Conservation (phyloP, 2,888 invertebrate species). For the Plusia festucae region DNA sequence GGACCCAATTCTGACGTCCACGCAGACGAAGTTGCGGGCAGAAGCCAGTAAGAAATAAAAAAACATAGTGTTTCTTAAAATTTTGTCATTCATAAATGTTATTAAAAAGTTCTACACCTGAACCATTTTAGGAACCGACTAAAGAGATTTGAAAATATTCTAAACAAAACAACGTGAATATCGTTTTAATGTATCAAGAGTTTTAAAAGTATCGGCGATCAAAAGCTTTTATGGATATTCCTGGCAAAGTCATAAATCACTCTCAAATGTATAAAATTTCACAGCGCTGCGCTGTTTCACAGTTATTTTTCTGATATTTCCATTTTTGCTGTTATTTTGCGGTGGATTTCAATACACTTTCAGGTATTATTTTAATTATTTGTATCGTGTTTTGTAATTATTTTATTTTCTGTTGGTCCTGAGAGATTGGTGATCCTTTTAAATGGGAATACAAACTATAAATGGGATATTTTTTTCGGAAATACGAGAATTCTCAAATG, state of each 20-base stretch:
- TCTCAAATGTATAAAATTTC: slow-evolving; percentile 34
- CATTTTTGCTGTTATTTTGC: background rate
- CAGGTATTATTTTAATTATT: background rate
- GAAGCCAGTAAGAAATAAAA: too few relatives aligned
- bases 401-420: too few relatives aligned
- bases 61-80: too few relatives aligned
- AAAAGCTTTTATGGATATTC: slow-evolving; percentile 31
- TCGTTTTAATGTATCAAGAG: slow-evolving; percentile 21
- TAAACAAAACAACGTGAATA: background rate
- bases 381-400: too few relatives aligned
- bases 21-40: too few relatives aligned
- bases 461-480: too few relatives aligned
- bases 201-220: slow-evolving; percentile 30
- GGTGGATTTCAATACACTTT: background rate
- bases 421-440: too few relatives aligned
- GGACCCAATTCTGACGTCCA: too few relatives aligned
- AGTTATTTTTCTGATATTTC: slow-evolving; percentile 3
- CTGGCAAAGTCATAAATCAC: slow-evolving; percentile 30
- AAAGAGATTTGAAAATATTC: background rate
- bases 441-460: too few relatives aligned
- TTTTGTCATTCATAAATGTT: too few relatives aligned
- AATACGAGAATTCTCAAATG: too few relatives aligned
- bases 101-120: too few relatives aligned
- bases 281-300: slow-evolving; percentile 21
- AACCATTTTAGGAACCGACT: background rate